A percentile compares a stretch with the other conserved stretches of the same genome.
phyloP scores from a whole-genome alignment of 2,797 vertebrate genomes.

The Sciaenops ocellatus region DNA sequence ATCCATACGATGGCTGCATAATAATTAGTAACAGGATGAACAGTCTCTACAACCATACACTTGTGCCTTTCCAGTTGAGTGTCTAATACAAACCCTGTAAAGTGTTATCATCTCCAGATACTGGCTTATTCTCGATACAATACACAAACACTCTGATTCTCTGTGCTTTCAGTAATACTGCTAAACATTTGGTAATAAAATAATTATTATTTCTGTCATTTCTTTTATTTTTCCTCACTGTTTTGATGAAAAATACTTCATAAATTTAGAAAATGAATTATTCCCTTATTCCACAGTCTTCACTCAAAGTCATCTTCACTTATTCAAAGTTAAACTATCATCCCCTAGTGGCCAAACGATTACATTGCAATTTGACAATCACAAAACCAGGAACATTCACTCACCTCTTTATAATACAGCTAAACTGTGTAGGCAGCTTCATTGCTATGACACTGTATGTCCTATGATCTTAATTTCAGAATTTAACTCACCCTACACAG shows the following conservation, averaged over 20 bases:
- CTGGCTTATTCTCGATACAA: background rate
- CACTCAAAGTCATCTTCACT: background rate
- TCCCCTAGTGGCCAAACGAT: background rate
- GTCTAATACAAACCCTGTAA: background rate
- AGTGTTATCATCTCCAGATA: background rate
- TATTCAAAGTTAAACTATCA: background rate
- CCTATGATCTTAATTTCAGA: background rate
- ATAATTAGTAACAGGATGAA: conserved; percentile 54
- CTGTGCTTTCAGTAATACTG: background rate
- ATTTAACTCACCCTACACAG: background rate
- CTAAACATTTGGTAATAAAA: background rate
- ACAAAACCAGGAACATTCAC: background rate
- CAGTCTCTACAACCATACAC: background rate
- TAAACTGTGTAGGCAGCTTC: background rate
- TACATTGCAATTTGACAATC: background rate
- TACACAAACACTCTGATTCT: conserved; percentile 2
- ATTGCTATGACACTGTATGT: background rate
- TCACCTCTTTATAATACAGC: background rate
- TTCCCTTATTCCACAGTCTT: background rate
- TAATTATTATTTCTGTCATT: background rate
- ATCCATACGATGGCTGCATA: conserved; percentile 52
- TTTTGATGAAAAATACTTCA: background rate
- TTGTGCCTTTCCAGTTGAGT: background rate
- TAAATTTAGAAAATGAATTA: background rate
- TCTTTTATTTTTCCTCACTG: background rate